A percentile compares a stretch with the other conserved stretches of the same genome.
Evolutionary conservation across 2,888 invertebrate genomes (phyloP).

Genomic region (Pecten maximus): DNA sequence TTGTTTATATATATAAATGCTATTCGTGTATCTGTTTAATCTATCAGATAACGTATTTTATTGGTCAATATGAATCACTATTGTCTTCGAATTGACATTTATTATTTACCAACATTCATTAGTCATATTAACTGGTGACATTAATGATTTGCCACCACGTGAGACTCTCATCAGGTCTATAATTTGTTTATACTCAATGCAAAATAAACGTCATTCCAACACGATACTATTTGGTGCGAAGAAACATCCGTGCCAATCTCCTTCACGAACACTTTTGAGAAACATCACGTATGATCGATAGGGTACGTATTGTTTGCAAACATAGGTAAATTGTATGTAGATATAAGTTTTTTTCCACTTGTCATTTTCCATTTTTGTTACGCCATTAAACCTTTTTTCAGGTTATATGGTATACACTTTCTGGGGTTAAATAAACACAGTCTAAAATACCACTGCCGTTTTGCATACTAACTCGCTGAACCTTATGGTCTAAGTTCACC

Average conservation of each 20-base stretch:
- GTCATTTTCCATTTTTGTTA: background rate
- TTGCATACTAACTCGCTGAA: no score
- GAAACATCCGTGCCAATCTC: background rate
- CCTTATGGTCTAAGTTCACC: no score
- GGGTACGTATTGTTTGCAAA: no score
- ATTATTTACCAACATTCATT: constrained; percentile 3
- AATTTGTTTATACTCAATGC: background rate
- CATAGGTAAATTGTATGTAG: no score
- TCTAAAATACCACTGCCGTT: no score
- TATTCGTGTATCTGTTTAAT: no score
- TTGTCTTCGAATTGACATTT: background rate
- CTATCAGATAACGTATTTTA: no score
- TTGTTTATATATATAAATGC: no score
- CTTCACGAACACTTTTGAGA: background rate
- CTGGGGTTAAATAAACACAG: no score
- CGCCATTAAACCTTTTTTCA: background rate
- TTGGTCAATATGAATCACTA: background rate
- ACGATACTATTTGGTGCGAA: background rate
- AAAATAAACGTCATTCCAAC: background rate
- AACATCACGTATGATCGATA: no score
- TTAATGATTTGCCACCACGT: background rate
- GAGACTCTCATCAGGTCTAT: background rate
- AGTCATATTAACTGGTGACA: background rate
- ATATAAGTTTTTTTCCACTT: no score
- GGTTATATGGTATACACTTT: background rate